Percentiles rank a stretch among this genome's conserved stretches.
phyloP scores from a whole-genome alignment of 2,888 invertebrate genomes.

The Macrophya annulata region DNA sequence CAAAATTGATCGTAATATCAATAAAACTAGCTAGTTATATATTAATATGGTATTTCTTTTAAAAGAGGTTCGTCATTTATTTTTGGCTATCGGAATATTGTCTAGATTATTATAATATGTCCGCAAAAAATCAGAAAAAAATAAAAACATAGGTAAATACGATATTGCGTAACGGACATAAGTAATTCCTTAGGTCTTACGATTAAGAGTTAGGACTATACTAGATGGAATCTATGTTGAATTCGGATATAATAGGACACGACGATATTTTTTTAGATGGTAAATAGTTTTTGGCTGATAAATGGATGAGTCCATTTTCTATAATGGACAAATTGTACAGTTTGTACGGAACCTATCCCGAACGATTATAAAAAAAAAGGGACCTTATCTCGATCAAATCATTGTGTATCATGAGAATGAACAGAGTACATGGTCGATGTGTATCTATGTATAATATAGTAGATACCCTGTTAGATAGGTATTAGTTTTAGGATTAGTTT shows the following conservation, averaged over 20 bases:
- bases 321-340: slow-evolving; percentile 36
- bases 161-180: slow-evolving; percentile 57
- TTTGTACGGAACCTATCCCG: slow-evolving; percentile 41
- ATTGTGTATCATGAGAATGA: slow-evolving; percentile 33
- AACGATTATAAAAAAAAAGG: slow-evolving; percentile 39
- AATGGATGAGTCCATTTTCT: slow-evolving; percentile 64
- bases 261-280: slow-evolving; percentile 72
- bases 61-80: slow-evolving; percentile 71
- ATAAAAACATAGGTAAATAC: background rate
- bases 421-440: slow-evolving; percentile 24
- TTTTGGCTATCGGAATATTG: slow-evolving; percentile 73
- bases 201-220: slow-evolving; percentile 58
- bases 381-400: slow-evolving; percentile 47
- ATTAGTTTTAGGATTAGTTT: slow-evolving; percentile 29
- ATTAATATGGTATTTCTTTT: slow-evolving; percentile 47
- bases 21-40: slow-evolving; percentile 74
- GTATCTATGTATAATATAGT: slow-evolving; percentile 37
- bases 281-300: slow-evolving; percentile 68
- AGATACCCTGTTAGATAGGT: slow-evolving; percentile 28
- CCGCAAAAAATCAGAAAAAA: slow-evolving; percentile 52
- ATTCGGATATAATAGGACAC: slow-evolving; percentile 22
- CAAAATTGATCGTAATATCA: slow-evolving; percentile 77
- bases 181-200: slow-evolving; percentile 64
- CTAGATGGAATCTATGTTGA: slow-evolving; percentile 36
- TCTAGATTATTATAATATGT: slow-evolving; percentile 58